Evolutionary conservation across 2,888 invertebrate genomes (phyloP).

Genomic region (Temnothorax unifasciatus): DNA sequence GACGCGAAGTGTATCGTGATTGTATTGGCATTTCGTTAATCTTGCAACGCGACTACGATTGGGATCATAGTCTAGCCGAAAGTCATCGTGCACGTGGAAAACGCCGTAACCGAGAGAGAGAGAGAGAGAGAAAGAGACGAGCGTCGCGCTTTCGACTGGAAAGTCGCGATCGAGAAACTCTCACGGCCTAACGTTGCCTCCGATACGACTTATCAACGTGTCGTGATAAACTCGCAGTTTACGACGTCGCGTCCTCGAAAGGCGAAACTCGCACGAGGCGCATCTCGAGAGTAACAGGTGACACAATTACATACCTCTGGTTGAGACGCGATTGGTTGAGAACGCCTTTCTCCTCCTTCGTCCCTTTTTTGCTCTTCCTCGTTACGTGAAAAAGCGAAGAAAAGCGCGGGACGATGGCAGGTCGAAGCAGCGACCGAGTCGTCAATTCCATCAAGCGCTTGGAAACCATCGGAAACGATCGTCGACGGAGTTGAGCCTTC

Average conservation of each 20-base stretch:
- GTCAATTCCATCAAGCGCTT: neutral
- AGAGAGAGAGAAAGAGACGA: neutral
- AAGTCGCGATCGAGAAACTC: constrained; percentile 7
- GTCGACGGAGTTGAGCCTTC: neutral
- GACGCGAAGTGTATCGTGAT: neutral
- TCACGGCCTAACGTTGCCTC: neutral
- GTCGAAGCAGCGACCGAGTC: neutral
- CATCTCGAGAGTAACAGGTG: constrained; percentile 11
- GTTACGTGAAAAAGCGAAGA: neutral
- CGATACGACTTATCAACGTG: constrained; percentile 27
- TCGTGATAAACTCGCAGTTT: neutral
- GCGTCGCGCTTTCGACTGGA: constrained; percentile 2
- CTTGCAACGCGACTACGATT: neutral
- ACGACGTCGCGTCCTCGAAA: neutral
- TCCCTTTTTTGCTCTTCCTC: neutral
- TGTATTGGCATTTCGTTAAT: neutral
- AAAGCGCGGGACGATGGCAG: constrained; percentile 10
- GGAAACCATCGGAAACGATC: neutral
- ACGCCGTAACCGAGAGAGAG: no score
- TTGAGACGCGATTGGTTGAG: neutral
- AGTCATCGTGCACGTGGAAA: neutral
- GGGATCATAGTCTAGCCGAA: neutral
- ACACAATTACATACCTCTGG: neutral
- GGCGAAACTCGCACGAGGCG: neutral
- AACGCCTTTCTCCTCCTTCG: neutral